Evolutionary conservation across 2,888 invertebrate species (phyloP).

Genomic region (Aphidoletes aphidimyza): DNA sequence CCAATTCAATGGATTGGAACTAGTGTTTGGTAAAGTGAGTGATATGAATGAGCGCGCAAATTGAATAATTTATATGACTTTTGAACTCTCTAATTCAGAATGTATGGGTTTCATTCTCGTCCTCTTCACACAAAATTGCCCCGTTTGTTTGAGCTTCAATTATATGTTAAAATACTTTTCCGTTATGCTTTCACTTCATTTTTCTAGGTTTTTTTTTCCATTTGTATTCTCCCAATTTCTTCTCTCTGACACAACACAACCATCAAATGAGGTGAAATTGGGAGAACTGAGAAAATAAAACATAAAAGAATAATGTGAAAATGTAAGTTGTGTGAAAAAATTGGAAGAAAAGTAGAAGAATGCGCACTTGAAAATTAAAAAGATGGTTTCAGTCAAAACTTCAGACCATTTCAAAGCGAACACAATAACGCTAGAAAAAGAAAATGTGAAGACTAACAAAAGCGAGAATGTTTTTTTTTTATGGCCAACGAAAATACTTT

Average conservation of each 20-base stretch:
- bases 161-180: neutral
- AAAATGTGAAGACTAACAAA: neutral
- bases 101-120: neutral
- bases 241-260: neutral
- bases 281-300: neutral
- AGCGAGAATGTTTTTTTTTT: too few relatives aligned
- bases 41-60: neutral
- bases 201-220: neutral
- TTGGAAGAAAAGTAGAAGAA: neutral
- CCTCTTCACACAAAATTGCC: neutral
- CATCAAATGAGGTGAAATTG: conserved; percentile 30
- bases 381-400: conserved; percentile 28
- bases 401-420: neutral
- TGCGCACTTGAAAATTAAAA: conserved; percentile 13
- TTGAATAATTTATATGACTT: neutral
- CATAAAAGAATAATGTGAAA: neutral
- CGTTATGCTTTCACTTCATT: neutral
- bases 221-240: neutral
- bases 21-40: neutral
- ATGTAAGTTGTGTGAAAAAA: neutral
- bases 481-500: neutral
- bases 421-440: neutral
- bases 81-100: conserved; percentile 16
- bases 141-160: conserved; percentile 40
- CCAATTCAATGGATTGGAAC: conserved; percentile 22